Conservation (phyloP, 1,140 invertebrate genomes). For the Drosophila repleta region DNA sequence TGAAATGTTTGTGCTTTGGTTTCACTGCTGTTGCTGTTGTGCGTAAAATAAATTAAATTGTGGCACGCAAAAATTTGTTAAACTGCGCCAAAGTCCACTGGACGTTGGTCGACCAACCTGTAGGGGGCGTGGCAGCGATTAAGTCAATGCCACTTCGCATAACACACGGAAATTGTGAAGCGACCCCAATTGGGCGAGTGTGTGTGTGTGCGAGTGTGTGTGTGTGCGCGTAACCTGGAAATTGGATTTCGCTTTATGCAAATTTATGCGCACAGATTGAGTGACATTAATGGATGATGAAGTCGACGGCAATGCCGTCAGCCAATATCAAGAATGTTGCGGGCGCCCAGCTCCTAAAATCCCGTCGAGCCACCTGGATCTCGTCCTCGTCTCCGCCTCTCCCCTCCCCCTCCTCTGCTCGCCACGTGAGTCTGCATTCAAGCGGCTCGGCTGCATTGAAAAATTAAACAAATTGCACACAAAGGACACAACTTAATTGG, state of each 20-base stretch:
- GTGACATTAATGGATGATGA: slow-evolving; percentile 80
- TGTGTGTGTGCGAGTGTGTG: slow-evolving; percentile 17
- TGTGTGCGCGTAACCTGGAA: slow-evolving; percentile 39
- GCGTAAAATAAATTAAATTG: slow-evolving; percentile 68
- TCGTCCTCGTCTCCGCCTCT: too few relatives aligned
- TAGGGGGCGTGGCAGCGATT: slow-evolving; percentile 41
- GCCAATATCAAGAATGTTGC: slow-evolving; percentile 14
- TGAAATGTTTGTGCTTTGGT: neutral
- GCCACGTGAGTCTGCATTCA: neutral
- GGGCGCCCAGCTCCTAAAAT: neutral
- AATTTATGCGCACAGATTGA: slow-evolving; percentile 81
- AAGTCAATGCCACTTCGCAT: slow-evolving; percentile 39
- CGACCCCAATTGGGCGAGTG: neutral
- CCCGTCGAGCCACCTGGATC: neutral
- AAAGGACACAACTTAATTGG: slow-evolving; percentile 59
- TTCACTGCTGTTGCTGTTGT: slow-evolving; percentile 1
- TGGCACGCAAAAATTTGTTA: slow-evolving; percentile 53
- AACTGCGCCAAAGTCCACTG: slow-evolving; percentile 26
- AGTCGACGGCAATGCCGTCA: slow-evolving; percentile 43
- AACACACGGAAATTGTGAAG: slow-evolving; percentile 53
- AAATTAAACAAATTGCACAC: slow-evolving; percentile 62
- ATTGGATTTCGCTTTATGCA: slow-evolving; percentile 80
- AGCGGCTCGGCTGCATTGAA: slow-evolving; percentile 21
- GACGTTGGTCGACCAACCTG: neutral
- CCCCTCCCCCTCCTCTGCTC: too few relatives aligned